These are phyloP conservation scores for Hypanus sabinus DNA, from an alignment of 2,113 vertebrate species.

Conservation along the genomic window DNA sequence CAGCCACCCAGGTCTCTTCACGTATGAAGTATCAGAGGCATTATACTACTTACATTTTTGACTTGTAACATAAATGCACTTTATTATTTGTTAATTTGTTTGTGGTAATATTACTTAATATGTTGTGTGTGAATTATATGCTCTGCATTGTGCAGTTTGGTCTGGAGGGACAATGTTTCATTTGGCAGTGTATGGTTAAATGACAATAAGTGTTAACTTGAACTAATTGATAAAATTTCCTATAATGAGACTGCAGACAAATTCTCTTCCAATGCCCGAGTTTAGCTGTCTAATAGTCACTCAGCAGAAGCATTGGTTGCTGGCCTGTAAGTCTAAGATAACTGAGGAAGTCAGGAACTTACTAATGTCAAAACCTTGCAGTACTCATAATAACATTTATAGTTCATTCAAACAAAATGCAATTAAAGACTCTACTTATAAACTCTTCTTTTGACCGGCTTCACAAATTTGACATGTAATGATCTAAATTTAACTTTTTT, in stretches of 20 bases:
- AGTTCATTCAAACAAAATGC: neutral
- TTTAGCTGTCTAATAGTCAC: neutral
- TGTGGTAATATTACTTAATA: no score
- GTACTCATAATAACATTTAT: neutral
- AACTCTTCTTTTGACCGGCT: neutral
- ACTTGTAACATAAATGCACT: no score
- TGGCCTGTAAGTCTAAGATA: neutral
- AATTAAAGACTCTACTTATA: neutral
- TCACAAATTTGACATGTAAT: neutral
- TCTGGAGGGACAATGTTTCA: no score
- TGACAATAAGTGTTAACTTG: no score
- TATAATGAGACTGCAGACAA: neutral
- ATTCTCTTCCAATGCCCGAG: neutral
- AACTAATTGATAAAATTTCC: neutral
- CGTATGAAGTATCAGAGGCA: no score
- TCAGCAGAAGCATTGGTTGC: neutral
- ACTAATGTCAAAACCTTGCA: neutral
- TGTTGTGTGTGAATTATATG: no score
- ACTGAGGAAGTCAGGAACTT: neutral
- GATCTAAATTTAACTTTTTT: neutral
- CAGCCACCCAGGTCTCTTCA: no score
- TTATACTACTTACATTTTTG: no score
- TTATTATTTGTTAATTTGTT: no score
- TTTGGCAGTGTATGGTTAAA: no score
- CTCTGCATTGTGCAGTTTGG: no score